These are phyloP conservation scores for Euplexia lucipara DNA, from an alignment of 2,888 invertebrate genomes.

Conservation along the genomic window DNA sequence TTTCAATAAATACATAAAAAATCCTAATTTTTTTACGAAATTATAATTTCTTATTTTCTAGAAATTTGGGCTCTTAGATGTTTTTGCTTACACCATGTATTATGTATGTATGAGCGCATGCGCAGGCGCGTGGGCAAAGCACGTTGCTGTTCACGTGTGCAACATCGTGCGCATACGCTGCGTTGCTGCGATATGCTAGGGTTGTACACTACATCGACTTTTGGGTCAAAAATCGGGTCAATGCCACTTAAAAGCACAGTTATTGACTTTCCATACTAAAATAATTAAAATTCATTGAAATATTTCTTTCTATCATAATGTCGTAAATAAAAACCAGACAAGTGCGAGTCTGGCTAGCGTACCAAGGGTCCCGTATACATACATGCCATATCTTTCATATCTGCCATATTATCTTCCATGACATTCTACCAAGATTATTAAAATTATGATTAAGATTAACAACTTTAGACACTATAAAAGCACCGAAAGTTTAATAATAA, in stretches of 20 bases:
- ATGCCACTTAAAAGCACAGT: not conserved
- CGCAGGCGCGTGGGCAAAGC: constrained; percentile 62
- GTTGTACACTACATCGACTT: constrained; percentile 36
- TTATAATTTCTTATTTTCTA: constrained; percentile 38
- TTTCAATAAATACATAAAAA: constrained; percentile 27
- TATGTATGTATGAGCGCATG: constrained; percentile 53
- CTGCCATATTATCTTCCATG: too few relatives aligned
- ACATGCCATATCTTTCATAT: too few relatives aligned
- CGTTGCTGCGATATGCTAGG: constrained; percentile 48
- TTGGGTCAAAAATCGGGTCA: not conserved
- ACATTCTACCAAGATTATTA: too few relatives aligned
- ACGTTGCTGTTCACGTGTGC: constrained; percentile 72
- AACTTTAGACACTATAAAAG: too few relatives aligned
- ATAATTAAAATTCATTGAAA: too few relatives aligned
- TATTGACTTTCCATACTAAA: too few relatives aligned
- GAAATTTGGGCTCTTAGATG: constrained; percentile 34
- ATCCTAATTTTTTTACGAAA: not conserved
- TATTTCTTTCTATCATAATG: too few relatives aligned
- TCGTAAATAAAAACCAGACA: too few relatives aligned
- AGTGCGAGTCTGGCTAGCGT: too few relatives aligned
- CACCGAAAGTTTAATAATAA: too few relatives aligned
- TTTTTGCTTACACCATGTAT: constrained; percentile 55
- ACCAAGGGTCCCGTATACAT: too few relatives aligned
- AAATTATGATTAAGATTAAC: too few relatives aligned
- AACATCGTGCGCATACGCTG: constrained; percentile 48